Evolutionary conservation across 2,888 invertebrate genomes (phyloP).

Genomic region (Calliopum simillimum): DNA sequence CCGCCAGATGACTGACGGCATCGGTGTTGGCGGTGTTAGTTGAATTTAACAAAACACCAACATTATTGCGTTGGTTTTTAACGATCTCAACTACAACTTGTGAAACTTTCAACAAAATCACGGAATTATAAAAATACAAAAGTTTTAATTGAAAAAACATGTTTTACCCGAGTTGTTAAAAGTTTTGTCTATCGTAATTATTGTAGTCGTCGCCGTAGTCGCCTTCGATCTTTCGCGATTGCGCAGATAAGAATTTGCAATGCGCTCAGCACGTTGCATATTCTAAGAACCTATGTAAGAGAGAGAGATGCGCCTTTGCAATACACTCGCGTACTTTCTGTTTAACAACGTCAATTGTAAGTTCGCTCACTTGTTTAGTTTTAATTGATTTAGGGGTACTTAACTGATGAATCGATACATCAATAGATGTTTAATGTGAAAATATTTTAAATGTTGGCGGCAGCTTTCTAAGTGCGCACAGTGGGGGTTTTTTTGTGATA

Average conservation of each 20-base stretch:
- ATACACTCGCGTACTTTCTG: not conserved
- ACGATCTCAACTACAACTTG: not conserved
- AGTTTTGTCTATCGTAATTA: not conserved
- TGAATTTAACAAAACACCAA: too few species aligned
- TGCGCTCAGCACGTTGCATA: constrained; percentile 1
- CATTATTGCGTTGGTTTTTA: too few species aligned
- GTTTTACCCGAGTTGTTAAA: constrained; percentile 60
- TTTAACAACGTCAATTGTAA: not conserved
- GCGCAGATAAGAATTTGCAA: not conserved
- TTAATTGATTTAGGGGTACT: constrained; percentile 15
- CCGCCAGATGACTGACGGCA: too few species aligned
- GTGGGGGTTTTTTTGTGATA: too few species aligned
- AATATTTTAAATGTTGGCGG: too few species aligned
- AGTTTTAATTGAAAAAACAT: constrained; percentile 61
- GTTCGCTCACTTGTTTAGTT: constrained; percentile 8
- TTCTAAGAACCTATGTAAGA: constrained; percentile 13
- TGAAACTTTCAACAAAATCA: not conserved
- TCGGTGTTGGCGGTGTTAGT: too few species aligned
- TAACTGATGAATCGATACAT: not conserved
- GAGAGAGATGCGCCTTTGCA: not conserved
- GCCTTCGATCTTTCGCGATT: not conserved
- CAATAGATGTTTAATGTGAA: too few species aligned
- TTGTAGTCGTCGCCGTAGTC: not conserved
- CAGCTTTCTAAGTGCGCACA: too few species aligned
- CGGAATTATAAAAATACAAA: constrained; percentile 1